phyloP scores from a whole-genome alignment of 2,113 vertebrate genomes.

The Cygnus atratus region DNA sequence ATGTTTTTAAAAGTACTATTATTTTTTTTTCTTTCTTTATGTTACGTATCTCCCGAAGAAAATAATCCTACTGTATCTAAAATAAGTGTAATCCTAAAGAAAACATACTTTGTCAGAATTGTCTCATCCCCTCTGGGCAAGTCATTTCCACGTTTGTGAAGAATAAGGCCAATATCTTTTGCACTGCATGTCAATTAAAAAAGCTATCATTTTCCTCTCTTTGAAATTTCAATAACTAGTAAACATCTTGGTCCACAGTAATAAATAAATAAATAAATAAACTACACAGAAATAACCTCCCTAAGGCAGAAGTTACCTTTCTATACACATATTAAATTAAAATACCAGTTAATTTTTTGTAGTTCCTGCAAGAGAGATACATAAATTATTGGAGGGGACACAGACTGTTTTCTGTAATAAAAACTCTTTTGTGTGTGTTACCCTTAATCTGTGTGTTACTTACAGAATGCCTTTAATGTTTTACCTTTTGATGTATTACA shows the following conservation, averaged over 20 bases:
- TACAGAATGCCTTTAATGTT: neutral
- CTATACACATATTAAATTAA: neutral
- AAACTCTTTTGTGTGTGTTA: neutral
- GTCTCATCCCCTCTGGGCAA: neutral
- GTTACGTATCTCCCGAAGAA: neutral
- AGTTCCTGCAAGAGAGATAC: neutral
- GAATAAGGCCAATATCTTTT: conserved; percentile 22
- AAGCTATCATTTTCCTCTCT: conserved; percentile 1
- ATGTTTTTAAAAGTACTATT: neutral
- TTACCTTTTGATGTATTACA: neutral
- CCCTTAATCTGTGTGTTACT: too few relatives aligned
- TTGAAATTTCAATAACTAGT: neutral
- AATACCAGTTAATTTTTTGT: neutral
- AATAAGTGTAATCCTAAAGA: conserved; percentile 12
- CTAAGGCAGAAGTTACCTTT: neutral
- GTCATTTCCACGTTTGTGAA: neutral
- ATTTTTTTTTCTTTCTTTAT: neutral
- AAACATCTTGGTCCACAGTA: neutral
- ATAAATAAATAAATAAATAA: neutral
- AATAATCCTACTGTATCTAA: neutral
- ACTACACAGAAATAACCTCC: neutral
- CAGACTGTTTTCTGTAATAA: neutral
- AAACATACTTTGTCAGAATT: neutral
- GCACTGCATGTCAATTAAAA: neutral
- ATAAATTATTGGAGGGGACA: neutral